Percentiles rank a stretch among this genome's conserved stretches.
phyloP scores from a whole-genome alignment of 2,888 invertebrate species.

The Matsumyia berberina region DNA sequence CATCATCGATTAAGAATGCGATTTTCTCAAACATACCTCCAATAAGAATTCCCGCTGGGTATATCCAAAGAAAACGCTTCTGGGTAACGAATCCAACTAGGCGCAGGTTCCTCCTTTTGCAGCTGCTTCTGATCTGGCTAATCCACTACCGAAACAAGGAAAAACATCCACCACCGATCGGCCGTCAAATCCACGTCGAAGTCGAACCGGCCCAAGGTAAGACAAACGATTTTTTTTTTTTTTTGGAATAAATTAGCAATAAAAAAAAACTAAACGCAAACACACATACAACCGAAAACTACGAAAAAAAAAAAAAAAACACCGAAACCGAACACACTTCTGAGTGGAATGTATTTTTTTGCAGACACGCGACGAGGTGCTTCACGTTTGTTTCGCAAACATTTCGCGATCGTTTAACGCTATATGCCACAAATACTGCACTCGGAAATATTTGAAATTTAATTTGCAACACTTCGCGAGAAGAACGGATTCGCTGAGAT shows the following conservation, averaged over 20 bases:
- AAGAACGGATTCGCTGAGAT: neutral
- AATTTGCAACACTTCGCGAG: neutral
- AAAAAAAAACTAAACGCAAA: slow-evolving; percentile 41
- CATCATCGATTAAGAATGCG: slow-evolving; percentile 23
- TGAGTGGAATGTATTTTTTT: slow-evolving; percentile 58
- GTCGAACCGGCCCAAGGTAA: slow-evolving; percentile 54
- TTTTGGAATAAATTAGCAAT: slow-evolving; percentile 41
- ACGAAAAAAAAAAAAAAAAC: slow-evolving; percentile 23
- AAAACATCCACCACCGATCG: slow-evolving; percentile 53
- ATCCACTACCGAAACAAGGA: slow-evolving; percentile 61
- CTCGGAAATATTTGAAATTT: neutral
- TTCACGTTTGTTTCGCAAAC: slow-evolving; percentile 19
- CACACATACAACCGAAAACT: slow-evolving; percentile 31
- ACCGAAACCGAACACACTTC: slow-evolving; percentile 34
- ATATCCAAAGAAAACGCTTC: slow-evolving; percentile 52
- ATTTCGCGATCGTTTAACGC: slow-evolving; percentile 9
- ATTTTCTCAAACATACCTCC: slow-evolving; percentile 49
- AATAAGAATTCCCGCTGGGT: slow-evolving; percentile 49
- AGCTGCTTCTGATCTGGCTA: slow-evolving; percentile 46
- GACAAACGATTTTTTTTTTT: slow-evolving; percentile 36
- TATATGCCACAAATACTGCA: neutral
- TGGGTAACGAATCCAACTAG: slow-evolving; percentile 15
- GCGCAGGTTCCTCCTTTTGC: slow-evolving; percentile 2
- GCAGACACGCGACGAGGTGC: slow-evolving; percentile 22
- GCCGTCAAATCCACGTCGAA: slow-evolving; percentile 55